Percentiles rank a stretch among this genome's conserved stretches.
phyloP scores from a whole-genome alignment of 2,113 vertebrate genomes.

The Glaucomys volans region DNA sequence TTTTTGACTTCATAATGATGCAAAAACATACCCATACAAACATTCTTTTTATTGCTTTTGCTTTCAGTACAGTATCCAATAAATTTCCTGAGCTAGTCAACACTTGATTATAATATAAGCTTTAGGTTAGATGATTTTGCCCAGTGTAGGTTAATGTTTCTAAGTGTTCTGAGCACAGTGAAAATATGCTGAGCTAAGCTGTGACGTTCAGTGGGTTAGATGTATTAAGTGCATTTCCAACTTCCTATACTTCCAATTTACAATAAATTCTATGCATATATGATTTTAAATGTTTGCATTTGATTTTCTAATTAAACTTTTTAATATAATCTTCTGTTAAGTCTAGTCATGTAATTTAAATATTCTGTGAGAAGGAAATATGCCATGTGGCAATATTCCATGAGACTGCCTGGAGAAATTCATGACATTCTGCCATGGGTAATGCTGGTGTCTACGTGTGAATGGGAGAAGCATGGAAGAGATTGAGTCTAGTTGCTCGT shows the following conservation, averaged over 20 bases:
- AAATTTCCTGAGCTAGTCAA: neutral
- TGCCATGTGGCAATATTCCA: neutral
- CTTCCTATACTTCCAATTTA: neutral
- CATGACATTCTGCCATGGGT: neutral
- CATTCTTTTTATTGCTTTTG: neutral
- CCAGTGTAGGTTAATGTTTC: neutral
- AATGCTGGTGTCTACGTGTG: no score
- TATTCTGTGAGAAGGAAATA: neutral
- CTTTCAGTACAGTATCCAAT: neutral
- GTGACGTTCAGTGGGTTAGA: neutral
- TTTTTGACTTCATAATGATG: neutral
- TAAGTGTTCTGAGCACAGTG: neutral
- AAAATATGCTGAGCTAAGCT: neutral
- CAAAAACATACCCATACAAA: neutral
- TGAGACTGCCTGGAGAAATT: neutral
- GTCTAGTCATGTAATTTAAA: neutral
- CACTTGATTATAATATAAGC: neutral
- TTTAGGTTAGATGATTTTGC: neutral
- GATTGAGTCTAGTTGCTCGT: neutral
- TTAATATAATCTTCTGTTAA: neutral
- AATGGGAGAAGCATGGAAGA: neutral
- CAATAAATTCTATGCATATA: neutral
- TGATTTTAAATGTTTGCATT: neutral
- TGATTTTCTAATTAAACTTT: conserved; percentile 39
- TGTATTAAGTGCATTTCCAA: neutral